phyloP scores from a whole-genome alignment of 2,797 vertebrate genomes.

The Euthynnus affinis region DNA sequence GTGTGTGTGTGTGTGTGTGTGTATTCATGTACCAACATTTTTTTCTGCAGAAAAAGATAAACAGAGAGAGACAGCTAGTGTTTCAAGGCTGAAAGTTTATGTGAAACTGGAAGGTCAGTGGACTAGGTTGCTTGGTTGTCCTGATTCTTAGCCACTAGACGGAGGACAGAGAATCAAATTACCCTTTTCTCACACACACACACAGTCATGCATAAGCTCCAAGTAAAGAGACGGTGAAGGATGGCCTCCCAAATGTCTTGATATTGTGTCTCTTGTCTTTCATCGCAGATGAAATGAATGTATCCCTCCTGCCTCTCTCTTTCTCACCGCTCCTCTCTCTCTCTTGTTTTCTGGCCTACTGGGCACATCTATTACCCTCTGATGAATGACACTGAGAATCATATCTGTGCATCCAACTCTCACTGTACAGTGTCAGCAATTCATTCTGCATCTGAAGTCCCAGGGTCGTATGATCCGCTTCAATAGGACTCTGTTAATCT shows the following conservation, averaged over 20 bases:
- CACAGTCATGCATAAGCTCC: constrained; percentile 39
- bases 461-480: constrained; percentile 53
- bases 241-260: constrained; percentile 76
- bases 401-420: constrained; percentile 61
- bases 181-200: constrained; percentile 60
- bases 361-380: constrained; percentile 78
- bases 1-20: constrained; percentile 32
- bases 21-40: constrained; percentile 38
- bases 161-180: constrained; percentile 78
- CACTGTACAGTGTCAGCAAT: constrained; percentile 66
- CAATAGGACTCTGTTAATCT: constrained; percentile 62
- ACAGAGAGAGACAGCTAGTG: constrained; percentile 38
- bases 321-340: constrained; percentile 39
- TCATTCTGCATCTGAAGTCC: constrained; percentile 58
- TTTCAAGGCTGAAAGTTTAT: constrained; percentile 79
- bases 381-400: constrained; percentile 76
- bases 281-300: constrained; percentile 74
- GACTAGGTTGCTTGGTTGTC: constrained; percentile 67
- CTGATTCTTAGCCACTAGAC: constrained; percentile 58
- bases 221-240: constrained; percentile 71
- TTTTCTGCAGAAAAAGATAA: constrained; percentile 51
- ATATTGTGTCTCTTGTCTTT: constrained; percentile 81
- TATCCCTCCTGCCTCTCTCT: constrained; percentile 54
- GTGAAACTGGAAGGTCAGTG: constrained; percentile 78
- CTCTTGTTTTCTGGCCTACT: constrained; percentile 76